Evolutionary conservation across 2,888 invertebrate species (phyloP), one percentile per base, ranked within the genome.

Genomic region (Idaea straminata): DNA sequence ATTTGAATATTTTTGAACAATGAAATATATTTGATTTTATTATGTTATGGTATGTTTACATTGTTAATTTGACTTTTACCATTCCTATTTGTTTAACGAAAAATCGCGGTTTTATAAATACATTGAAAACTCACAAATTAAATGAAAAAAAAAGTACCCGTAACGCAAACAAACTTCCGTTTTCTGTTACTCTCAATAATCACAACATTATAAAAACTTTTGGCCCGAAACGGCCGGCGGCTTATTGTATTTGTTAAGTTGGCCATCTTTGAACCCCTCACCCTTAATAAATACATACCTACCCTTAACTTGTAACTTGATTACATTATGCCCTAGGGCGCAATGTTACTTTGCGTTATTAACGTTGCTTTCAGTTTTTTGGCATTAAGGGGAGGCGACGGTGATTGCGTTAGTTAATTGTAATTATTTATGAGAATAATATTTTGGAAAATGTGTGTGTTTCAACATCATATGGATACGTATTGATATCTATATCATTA

Each of bases 301-400:
- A 47, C 47, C 47, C 47, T 47, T 47, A 47, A 47, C 47, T 47
- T 47, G 47, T 47, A 47, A 34, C 34, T 62, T 62, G 47, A 36
- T 62, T 38, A 25, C 15, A 62, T 16, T 35, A 63, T 57, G 59
- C 35, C 16, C 59, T 63, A n/a, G 16, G 58, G 58, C 15, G 16
- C 16, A 58, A 16, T 58, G 58, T 58, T 58, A 58, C 58, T 58
- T 58, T 47, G 47, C 47, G 47, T 47, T 47, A 47, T 47, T 47
- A 47, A 36, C 10, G 47, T 47, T 47, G 47, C 47, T 47, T 47
- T 47, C 47, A 47, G 47, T 47, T 47, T 47, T 47, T 47, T 13
- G 47, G 47, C 47, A 13, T 47, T 47, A 47, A 47, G 47, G 47
- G 13, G 47, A 47, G 13, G 47, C 10, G 47, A 47, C 47, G 13